Evolutionary conservation across 2,797 vertebrate genomes (phyloP).

Genomic region (Buphagus erythrorhynchus): DNA sequence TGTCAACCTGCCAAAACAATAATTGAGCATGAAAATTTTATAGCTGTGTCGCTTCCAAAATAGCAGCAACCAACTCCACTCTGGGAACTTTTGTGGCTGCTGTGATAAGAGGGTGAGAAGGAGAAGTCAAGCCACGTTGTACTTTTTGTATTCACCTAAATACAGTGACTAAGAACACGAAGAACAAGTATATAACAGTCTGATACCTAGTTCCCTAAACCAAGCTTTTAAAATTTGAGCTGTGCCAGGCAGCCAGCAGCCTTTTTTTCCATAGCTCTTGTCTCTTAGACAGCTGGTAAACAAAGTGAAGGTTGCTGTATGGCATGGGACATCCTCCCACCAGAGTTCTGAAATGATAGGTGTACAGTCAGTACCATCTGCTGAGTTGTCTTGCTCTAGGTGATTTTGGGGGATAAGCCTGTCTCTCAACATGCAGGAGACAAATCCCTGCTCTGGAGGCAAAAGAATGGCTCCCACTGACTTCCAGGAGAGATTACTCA

Average conservation of each 20-base stretch:
- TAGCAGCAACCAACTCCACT: constrained; percentile 31
- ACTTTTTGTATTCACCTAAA: background rate
- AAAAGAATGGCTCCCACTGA: background rate
- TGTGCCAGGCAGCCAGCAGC: background rate
- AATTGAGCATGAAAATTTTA: constrained; percentile 62
- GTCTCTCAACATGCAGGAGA: background rate
- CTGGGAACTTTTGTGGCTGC: constrained; percentile 2
- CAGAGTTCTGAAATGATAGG: background rate
- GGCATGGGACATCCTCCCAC: background rate
- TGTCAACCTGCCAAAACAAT: constrained; percentile 50
- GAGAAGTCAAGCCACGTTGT: background rate
- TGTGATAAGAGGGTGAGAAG: constrained; percentile 18
- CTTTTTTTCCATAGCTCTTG: background rate
- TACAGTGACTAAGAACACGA: background rate
- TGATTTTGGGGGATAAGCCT: background rate
- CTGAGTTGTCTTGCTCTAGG: background rate
- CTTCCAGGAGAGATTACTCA: background rate
- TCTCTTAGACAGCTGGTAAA: background rate
- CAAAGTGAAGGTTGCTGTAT: background rate
- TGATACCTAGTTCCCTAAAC: background rate
- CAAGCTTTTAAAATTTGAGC: background rate
- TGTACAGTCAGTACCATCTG: background rate
- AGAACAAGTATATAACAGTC: background rate
- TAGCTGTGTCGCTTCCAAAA: constrained; percentile 24
- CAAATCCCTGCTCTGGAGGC: background rate